phyloP scores from a whole-genome alignment of 2,113 vertebrate genomes.

The Setophaga coronata region DNA sequence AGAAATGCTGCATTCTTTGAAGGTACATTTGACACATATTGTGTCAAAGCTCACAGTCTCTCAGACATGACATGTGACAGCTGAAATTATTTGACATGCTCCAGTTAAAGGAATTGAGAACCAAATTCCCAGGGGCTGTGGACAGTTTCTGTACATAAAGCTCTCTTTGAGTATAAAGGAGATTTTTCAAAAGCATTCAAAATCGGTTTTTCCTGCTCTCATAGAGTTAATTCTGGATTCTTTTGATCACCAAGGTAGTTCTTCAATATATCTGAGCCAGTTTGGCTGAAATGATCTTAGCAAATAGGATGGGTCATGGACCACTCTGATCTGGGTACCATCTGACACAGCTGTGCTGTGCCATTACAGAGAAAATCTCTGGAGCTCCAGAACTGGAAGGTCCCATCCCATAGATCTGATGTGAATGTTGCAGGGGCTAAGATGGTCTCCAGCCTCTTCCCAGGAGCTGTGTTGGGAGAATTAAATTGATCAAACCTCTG shows the following conservation, averaged over 20 bases:
- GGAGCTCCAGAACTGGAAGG: not conserved
- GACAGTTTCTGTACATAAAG: not conserved
- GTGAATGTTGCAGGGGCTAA: not conserved
- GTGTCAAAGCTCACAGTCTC: not conserved
- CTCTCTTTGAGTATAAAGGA: not conserved
- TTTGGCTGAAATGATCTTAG: not conserved
- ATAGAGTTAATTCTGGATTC: not conserved
- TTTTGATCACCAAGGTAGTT: not conserved
- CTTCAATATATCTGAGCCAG: not conserved
- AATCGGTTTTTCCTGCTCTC: not conserved
- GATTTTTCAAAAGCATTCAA: not conserved
- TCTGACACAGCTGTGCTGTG: not conserved
- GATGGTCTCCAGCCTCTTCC: not conserved
- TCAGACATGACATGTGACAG: not conserved
- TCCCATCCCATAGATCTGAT: not conserved
- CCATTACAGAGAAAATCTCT: not conserved
- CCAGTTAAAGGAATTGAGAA: not conserved
- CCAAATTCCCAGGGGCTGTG: not conserved
- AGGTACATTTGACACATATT: not conserved
- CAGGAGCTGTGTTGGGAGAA: not conserved
- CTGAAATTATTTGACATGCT: conserved; percentile 17
- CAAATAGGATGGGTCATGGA: not conserved
- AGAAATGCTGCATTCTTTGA: not conserved
- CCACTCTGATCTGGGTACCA: not conserved
- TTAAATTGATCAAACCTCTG: not conserved